Base-by-base conservation (phyloP, 1,140 invertebrate species). In the Oncopeltus fasciatus region DNA sequence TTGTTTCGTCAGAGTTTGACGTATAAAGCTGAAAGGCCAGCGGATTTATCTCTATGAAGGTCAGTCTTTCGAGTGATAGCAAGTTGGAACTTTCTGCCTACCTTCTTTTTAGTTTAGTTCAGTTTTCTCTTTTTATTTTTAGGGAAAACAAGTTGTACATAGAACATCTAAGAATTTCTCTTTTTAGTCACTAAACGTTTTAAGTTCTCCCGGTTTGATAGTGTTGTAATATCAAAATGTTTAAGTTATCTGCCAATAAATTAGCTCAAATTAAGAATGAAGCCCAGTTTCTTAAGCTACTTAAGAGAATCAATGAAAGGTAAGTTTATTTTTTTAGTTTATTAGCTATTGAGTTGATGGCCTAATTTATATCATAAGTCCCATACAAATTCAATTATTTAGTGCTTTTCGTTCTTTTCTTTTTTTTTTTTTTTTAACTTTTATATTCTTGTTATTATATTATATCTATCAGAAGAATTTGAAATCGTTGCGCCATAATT, bases 271-370 rank as follows among this genome's bases (percentile, higher is more conserved):
- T 57, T 20, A 62, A 56, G 24, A 62, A 62, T 44, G 61, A 62
- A 62, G 51, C 61, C 18, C 53, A 62, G 26, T 38, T 62, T 18
- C 60, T 62, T 57, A 53, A 62, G 14, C 28, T 62, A n/a, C 31
- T 53, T 53, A 62, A 62, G 46, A 31, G 51, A 28, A 18, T 57
- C 33, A 62, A 28, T 38, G 21, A 53, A 57, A 57, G 51, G 59
- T 61, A 43, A 49, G 46, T 53, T 18, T 26, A 8, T 24, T 16
- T 53, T 27, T 53, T n/a, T n/a, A n/a, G n/a, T n/a, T n/a, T n/a
- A n/a, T n/a, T n/a, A n/a, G n/a, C n/a, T n/a, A n/a, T n/a, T n/a
- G n/a, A n/a, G n/a, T n/a, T n/a, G 14, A 38, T 38, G 5, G 5
- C 5, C 31, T 8, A 8, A 38, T 38, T 38, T 38, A 38, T 38